These are phyloP conservation scores for Raphicerus campestris DNA, from an alignment of 2,113 vertebrate genomes.

Conservation along the genomic window DNA sequence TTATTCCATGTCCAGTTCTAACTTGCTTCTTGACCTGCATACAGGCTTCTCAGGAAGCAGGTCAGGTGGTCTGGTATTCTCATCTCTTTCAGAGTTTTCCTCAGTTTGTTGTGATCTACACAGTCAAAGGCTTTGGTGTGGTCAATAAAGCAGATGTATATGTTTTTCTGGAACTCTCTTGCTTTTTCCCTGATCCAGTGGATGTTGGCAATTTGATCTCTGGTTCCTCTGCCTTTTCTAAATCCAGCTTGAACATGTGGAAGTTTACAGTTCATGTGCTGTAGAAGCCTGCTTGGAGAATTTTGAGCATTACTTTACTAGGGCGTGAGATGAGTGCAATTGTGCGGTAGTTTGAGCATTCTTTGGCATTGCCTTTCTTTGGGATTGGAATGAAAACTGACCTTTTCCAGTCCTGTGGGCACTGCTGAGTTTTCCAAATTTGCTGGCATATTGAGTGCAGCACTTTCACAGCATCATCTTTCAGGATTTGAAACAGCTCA, in stretches of 20 bases:
- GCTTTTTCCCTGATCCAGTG: rapidly evolving
- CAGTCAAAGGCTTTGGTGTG: neutral
- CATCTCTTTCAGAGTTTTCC: neutral
- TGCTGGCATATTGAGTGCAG: neutral
- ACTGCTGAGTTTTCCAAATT: neutral
- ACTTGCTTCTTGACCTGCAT: neutral
- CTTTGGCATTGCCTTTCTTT: neutral
- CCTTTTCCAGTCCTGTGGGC: neutral
- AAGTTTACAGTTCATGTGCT: neutral
- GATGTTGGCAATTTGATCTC: neutral
- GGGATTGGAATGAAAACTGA: neutral
- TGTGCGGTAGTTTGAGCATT: neutral
- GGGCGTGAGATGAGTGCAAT: neutral
- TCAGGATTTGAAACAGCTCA: neutral
- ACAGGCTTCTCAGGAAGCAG: neutral
- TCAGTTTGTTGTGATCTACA: neutral
- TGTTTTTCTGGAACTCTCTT: neutral
- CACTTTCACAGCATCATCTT: neutral
- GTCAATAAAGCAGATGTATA: neutral
- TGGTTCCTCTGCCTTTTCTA: neutral
- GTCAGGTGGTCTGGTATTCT: neutral
- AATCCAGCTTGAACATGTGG: neutral
- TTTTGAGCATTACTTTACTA: neutral
- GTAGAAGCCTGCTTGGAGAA: neutral
- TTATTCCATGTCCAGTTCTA: neutral